phyloP scores from a whole-genome alignment of 2,797 vertebrate genomes.

The Serranus cabrilla region DNA sequence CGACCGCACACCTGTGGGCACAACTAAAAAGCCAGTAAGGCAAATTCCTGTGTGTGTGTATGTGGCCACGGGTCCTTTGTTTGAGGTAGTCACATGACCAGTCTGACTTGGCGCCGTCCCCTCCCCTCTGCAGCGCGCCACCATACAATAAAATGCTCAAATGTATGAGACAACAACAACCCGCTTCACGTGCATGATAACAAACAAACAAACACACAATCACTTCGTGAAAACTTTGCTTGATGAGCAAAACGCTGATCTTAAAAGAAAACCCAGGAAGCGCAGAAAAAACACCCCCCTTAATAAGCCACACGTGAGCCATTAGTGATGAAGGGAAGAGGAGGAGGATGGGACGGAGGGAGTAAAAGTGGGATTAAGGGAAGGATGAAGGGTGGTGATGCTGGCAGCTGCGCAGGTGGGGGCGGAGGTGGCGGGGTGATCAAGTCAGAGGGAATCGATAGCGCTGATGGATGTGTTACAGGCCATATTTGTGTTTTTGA shows the following conservation, averaged over 20 bases:
- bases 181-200: not conserved
- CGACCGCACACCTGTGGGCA: slow-evolving; percentile 68
- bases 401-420: slow-evolving; percentile 26
- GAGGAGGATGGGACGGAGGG: slow-evolving; percentile 15
- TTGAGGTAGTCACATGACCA: slow-evolving; percentile 76
- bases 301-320: slow-evolving; percentile 45
- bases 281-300: not conserved
- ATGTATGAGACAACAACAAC: slow-evolving; percentile 30
- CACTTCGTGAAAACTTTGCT: slow-evolving; percentile 42
- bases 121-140: slow-evolving; percentile 67
- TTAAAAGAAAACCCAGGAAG: not conserved
- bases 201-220: slow-evolving; percentile 11
- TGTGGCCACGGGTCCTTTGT: slow-evolving; percentile 80
- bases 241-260: not conserved
- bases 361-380: slow-evolving; percentile 22
- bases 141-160: slow-evolving; percentile 52
- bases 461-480: slow-evolving; percentile 4
- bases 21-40: slow-evolving; percentile 46
- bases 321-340: slow-evolving; percentile 31
- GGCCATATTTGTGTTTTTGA: slow-evolving; percentile 8
- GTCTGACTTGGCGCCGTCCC: slow-evolving; percentile 62
- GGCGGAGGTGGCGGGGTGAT: slow-evolving; percentile 21
- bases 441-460: slow-evolving; percentile 44
- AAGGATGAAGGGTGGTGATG: slow-evolving; percentile 49
- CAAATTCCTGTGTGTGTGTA: slow-evolving; percentile 46